Base-by-base conservation (phyloP, 2,888 invertebrate species). In the Aporophyla nigra region DNA sequence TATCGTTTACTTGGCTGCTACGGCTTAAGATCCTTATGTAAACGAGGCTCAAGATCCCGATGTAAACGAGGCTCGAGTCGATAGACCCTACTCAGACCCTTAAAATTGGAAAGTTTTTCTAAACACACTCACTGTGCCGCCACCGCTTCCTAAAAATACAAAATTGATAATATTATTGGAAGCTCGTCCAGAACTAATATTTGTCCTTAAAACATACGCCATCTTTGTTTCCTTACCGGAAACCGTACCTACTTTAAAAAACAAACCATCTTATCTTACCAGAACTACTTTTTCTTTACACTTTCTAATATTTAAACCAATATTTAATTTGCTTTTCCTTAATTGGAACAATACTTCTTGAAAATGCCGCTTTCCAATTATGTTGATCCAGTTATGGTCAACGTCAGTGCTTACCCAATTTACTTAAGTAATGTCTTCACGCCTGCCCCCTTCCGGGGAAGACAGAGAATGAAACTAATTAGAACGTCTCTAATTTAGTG, bases 241-340 rank as follows among this genome's bases (percentile, higher is more conserved):
- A 85, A 80, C 77, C 68, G 58, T 56, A 68, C 68, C 76, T 61
- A 33, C 59, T 56, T 74, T 54, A 59, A 67, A 58, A 76, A 72
- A 70, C 77, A 75, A 74, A 73, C 71, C 46, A 51, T 49, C 2
- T 6, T 24, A 51, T 46, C 46, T 19, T 0, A 63, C 51, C 33
- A 16, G 24, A 49, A 74, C 53, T 74, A 68, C 76, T 66, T 24
- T 63, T 74, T 78, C 76, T 78, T 81, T 82, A 67, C 74, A 78
- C 87, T 82, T 82, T 85, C 84, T 81, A 80, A 78, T 61, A 71
- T 74, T 71, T 49, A 43, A 87, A 82, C 74, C 75, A 87, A 87
- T 86, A 81, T 87, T 81, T 79, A 69, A 76, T 74, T 69, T 82
- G 66, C 27, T 54, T 71, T 40, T 65, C 80, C 78, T 53, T 74